Conservation (phyloP, 2,797 vertebrate genomes). For the Malacoctenus gilli region DNA sequence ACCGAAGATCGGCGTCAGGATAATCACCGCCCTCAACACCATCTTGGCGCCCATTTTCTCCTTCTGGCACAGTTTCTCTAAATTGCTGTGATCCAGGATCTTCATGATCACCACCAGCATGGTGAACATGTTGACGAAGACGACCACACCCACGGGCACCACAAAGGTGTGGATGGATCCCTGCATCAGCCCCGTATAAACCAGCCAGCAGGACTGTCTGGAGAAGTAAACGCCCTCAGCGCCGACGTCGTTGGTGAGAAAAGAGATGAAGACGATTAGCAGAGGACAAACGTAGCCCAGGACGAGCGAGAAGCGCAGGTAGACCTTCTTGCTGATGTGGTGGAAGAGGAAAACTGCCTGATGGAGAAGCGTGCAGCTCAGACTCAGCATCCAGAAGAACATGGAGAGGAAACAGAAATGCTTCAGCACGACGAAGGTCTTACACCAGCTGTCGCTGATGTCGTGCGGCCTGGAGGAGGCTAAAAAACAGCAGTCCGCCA, state of each 20-base stretch:
- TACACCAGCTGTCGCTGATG: conserved; percentile 42
- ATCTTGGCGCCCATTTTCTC: conserved; percentile 64
- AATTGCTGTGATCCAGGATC: conserved; percentile 61
- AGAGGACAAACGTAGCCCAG: conserved; percentile 79
- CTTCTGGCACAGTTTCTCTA: conserved; percentile 8
- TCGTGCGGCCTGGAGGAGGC: not conserved
- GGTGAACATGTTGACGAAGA: conserved; percentile 75
- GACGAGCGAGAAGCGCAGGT: conserved; percentile 63
- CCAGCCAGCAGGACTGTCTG: conserved; percentile 72
- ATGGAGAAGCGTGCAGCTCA: conserved; percentile 80
- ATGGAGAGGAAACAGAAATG: conserved; percentile 81
- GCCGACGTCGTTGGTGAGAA: conserved; percentile 31
- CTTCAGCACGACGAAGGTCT: conserved; percentile 64
- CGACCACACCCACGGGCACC: conserved; percentile 75
- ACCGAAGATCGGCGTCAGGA: conserved; percentile 83
- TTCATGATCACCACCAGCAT: conserved; percentile 79
- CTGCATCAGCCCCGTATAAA: conserved; percentile 32
- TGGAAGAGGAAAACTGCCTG: conserved; percentile 78
- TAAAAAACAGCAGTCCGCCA: conserved; percentile 74
- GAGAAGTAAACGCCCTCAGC: conserved; percentile 45
- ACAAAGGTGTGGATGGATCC: conserved; percentile 77
- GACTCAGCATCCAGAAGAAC: conserved; percentile 85
- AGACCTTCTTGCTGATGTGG: conserved; percentile 71
- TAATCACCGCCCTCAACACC: conserved; percentile 76
- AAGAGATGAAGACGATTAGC: conserved; percentile 68